These are phyloP conservation scores for Meloidogyne hapla DNA, from an alignment of 1,140 invertebrate species.

Conservation along the genomic window DNA sequence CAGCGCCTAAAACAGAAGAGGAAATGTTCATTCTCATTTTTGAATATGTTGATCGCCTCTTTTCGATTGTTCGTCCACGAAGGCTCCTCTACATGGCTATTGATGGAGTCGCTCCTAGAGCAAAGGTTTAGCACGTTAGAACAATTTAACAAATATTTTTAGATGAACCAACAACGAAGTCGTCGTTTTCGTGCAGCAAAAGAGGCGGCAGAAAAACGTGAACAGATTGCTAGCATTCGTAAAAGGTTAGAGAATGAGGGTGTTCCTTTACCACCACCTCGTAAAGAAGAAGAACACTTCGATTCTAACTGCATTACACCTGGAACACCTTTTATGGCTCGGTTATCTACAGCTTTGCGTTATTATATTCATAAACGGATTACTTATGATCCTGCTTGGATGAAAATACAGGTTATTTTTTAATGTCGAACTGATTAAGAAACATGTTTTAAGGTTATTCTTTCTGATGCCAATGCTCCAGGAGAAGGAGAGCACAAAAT, in stretches of 20 bases:
- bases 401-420: constrained; percentile 76
- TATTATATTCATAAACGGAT: constrained; percentile 92
- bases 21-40: constrained; percentile 98
- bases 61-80: constrained; percentile 88
- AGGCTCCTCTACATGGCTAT: constrained; percentile 98
- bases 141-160: background rate
- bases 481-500: constrained; percentile 99
- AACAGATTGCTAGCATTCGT: constrained; percentile 71
- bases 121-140: constrained; percentile 41
- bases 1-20: constrained; percentile 95
- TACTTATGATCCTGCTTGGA: constrained; percentile 93
- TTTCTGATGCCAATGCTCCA: constrained; percentile 96
- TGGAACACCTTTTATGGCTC: constrained; percentile 95
- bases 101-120: constrained; percentile 83
- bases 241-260: constrained; percentile 75
- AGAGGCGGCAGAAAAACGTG: constrained; percentile 84
- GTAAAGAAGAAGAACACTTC: constrained; percentile 86
- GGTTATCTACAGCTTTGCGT: constrained; percentile 86
- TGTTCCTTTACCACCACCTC: constrained; percentile 79
- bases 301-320: constrained; percentile 99
- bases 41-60: constrained; percentile 94
- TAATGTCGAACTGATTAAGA: background rate
- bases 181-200: constrained; percentile 92
- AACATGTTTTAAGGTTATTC: constrained; percentile 71
- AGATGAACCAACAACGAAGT: constrained; percentile 99